Base-by-base conservation (phyloP, 1,140 invertebrate genomes). In the Stenopsyche tienmushanensis region DNA sequence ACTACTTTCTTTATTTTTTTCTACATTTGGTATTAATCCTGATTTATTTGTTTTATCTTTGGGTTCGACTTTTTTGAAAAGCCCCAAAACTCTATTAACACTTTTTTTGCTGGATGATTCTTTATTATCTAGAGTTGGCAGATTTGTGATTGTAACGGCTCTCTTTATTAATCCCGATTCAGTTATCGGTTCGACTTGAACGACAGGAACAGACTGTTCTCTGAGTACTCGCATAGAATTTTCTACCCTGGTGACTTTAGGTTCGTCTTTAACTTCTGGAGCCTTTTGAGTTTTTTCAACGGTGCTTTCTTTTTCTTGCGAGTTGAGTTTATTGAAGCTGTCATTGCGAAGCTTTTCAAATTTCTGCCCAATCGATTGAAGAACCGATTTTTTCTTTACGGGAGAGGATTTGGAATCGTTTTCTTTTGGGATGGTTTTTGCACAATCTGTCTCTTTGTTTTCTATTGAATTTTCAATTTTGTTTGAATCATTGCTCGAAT, bases 1-100 rank as follows among this genome's bases (percentile, higher is more conserved):
- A 1, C 10, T 15, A 26, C 20, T 26, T 59, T 65, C 53, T 5
- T 25, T 15, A 10, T 58, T 57, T 2, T 5, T 21, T 23, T 50
- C 47, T 5, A 1, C 15, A 20, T 62, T 18, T 44, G n/a, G 34
- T 8, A 41, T 23, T 9, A 20, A 39, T 29, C 17, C 9, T 10
- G 47, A 15, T 17, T 64, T 70, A 8, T 13, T 42, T 5, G 67
- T 82, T 80, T 72, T 70, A 17, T 70, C 69, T 54, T 70, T 70
- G 23, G 62, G 49, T 49, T 87, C 88, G 70, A 84, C 83, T 71
- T 86, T 90, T 62, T 86, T 88, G 68, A 92, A 88, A 0, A 91
- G 73, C 1, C 88, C 88, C 17, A 91, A 75, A 57, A 91, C 87
- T 67, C 85, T 76, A 77, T 88, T 75, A 72, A 89, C 73, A 76